These are phyloP conservation scores for Orussus abietinus DNA, from an alignment of 1,140 invertebrate species.

Conservation along the genomic window DNA sequence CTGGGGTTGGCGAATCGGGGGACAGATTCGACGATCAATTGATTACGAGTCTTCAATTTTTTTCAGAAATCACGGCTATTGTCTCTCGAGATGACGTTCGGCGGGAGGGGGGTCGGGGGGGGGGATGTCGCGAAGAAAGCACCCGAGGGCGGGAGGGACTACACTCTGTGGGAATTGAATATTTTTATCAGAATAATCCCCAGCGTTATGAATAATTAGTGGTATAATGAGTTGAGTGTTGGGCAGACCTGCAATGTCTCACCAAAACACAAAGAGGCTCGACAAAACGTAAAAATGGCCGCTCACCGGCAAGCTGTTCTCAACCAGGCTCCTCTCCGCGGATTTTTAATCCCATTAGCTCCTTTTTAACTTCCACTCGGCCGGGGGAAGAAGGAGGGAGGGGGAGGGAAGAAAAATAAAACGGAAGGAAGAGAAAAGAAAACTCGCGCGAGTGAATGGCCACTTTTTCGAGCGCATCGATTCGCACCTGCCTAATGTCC, in stretches of 20 bases:
- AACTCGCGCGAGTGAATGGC: too few species aligned
- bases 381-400: too few species aligned
- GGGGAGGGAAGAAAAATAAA: too few species aligned
- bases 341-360: too few species aligned
- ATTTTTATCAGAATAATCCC: constrained; percentile 42
- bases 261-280: constrained; percentile 41
- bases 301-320: constrained; percentile 39
- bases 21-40: constrained; percentile 4
- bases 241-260: constrained; percentile 48
- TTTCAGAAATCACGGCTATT: constrained; percentile 26
- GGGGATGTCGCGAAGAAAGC: constrained; percentile 21
- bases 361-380: too few species aligned
- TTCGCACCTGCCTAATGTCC: too few species aligned
- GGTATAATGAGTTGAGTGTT: constrained; percentile 54
- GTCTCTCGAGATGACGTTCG: constrained; percentile 15
- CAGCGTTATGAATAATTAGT: constrained; percentile 53
- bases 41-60: too few species aligned
- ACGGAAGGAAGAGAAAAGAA: too few species aligned
- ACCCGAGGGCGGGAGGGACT: constrained; percentile 14
- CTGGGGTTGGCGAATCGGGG: too few species aligned
- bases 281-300: constrained; percentile 44
- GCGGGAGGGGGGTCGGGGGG: constrained; percentile 19
- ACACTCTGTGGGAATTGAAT: constrained; percentile 39
- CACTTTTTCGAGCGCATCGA: too few species aligned
- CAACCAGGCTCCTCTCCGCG: constrained; percentile 29